Percentiles rank a stretch among this genome's conserved stretches.
Evolutionary conservation across 2,797 vertebrate genomes (phyloP).

Genomic region (Sebastes taczanowskii): DNA sequence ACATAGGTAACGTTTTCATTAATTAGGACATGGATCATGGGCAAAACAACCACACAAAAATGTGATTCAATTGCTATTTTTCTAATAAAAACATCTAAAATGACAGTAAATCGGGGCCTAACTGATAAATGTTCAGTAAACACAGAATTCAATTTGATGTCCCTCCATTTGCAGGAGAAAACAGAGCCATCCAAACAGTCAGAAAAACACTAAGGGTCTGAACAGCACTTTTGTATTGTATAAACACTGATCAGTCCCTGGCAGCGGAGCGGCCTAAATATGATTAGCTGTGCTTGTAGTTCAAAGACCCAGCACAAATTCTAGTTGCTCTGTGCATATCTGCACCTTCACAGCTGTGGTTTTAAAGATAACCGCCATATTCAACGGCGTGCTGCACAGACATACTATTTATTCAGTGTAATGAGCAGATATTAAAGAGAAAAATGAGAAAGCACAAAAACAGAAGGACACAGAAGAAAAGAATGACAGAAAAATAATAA

Average conservation of each 20-base stretch:
- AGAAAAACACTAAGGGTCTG: slow-evolving; percentile 46
- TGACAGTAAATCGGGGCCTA: neutral
- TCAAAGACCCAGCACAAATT: slow-evolving; percentile 68
- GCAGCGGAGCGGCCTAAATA: slow-evolving; percentile 50
- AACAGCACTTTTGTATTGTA: slow-evolving; percentile 54
- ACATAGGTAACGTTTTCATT: neutral
- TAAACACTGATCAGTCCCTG: slow-evolving; percentile 63
- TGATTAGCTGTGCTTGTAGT: slow-evolving; percentile 67
- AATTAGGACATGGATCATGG: neutral
- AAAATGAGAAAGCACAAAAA: slow-evolving; percentile 63
- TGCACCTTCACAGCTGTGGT: slow-evolving; percentile 75
- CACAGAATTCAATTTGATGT: slow-evolving; percentile 27
- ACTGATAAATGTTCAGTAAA: neutral
- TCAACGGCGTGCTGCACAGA: slow-evolving; percentile 46
- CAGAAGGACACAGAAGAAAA: slow-evolving; percentile 37
- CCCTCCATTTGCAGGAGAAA: slow-evolving; percentile 29
- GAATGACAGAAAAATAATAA: slow-evolving; percentile 57
- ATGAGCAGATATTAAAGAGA: slow-evolving; percentile 77
- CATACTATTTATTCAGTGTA: slow-evolving; percentile 76
- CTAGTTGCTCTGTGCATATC: slow-evolving; percentile 55
- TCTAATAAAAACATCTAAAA: neutral
- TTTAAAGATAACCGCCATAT: slow-evolving; percentile 80
- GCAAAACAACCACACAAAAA: neutral
- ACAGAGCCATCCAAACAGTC: slow-evolving; percentile 37
- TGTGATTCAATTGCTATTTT: neutral